Evolutionary conservation across 1,140 invertebrate genomes (phyloP), one percentile per base, ranked within the genome.

Genomic region (Anastrepha ludens): DNA sequence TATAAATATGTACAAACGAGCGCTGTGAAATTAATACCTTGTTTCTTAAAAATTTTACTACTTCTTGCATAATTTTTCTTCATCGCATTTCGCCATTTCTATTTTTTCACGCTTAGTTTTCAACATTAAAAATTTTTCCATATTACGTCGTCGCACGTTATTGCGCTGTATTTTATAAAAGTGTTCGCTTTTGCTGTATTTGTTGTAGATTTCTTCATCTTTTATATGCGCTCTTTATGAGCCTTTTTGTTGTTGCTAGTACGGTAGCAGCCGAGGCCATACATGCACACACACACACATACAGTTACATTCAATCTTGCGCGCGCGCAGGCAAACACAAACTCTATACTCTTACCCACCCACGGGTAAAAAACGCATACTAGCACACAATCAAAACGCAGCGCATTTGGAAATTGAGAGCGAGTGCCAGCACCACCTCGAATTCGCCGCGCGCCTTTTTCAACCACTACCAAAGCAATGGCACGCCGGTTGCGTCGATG

Each of bases 361-460:
- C 74, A 70, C 2, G 20, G 9, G 29, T 29, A 47, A 41, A 81
- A 55, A 2, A 20, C 7, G n/a, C 13, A 58, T 20, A 58, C 74
- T 11, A 62, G 17, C n/a, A 55, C 47, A 81, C 70, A n/a, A 1
- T 9, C 67, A 47, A 3, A 47, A 39, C 41, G 55, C 55, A 44
- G 17, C 11, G 20, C 74, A 50, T 55, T 81, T 58, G 17, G 44
- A 9, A 81, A 55, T 58, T 81, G 74, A 81, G 74, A 81, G 47
- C 13, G 47, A 58, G 9, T 9, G 39, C 41, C 8, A 74, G 39
- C 29, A 7, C 41, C 9, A 11, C 1, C 0, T 9, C 20, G 74
- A 81, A 81, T 81, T 81, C 74, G 74, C 74, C 47, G 74, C 74
- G 74, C 74, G 74, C 74, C 74, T 81, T 81, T 81, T 81, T 81